These are phyloP conservation scores for Microtus oregoni DNA, from an alignment of 2,113 vertebrate species.

Conservation along the genomic window DNA sequence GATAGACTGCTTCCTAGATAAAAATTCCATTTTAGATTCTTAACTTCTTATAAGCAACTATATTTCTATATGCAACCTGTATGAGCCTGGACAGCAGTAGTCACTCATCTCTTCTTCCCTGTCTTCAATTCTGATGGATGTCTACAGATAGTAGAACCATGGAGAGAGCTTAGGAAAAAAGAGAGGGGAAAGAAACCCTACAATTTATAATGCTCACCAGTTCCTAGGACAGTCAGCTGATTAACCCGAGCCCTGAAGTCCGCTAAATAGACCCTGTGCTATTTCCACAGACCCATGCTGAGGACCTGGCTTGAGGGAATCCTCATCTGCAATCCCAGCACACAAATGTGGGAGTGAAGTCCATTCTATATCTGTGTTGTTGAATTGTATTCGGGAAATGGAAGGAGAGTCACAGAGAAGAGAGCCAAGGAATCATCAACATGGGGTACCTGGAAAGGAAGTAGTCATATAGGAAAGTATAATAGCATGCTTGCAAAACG, in stretches of 20 bases:
- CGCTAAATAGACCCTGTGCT: neutral
- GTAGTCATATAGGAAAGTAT: neutral
- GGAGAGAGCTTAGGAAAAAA: neutral
- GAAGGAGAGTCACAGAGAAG: neutral
- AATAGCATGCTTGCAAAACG: conserved; percentile 1
- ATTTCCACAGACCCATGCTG: neutral
- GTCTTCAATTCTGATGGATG: neutral
- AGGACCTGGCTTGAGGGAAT: neutral
- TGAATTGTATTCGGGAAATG: neutral
- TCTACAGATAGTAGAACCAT: neutral
- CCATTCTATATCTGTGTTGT: neutral
- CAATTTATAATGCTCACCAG: neutral
- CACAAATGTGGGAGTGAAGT: neutral
- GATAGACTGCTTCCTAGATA: neutral
- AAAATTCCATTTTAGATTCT: conserved; percentile 39
- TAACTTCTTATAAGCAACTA: neutral
- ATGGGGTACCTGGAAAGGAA: conserved; percentile 38
- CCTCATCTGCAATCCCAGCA: neutral
- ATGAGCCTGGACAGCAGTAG: neutral
- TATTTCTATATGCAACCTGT: neutral
- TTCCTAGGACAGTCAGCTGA: neutral
- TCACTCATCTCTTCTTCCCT: neutral
- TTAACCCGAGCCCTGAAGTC: neutral
- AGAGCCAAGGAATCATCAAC: neutral
- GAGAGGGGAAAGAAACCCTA: neutral